Conservation (phyloP, 2,113 vertebrate genomes). For the Callopanchax toddi region DNA sequence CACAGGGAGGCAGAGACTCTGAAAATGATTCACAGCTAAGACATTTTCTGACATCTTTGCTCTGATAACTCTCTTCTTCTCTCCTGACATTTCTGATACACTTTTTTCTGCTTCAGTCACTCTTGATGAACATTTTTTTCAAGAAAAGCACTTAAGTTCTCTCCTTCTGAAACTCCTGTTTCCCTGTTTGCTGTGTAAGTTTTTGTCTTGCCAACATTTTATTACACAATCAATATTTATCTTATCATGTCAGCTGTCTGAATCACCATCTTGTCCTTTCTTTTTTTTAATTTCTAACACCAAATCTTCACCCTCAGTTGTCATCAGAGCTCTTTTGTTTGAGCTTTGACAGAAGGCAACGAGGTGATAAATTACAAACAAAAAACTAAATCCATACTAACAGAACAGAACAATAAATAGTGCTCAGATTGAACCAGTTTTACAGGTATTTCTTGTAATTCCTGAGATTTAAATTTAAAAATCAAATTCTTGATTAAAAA, state of each 20-base stretch:
- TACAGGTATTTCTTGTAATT: slow-evolving; percentile 56
- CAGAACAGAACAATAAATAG: slow-evolving; percentile 53
- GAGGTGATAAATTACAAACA: slow-evolving; percentile 62
- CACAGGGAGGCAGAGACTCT: slow-evolving; percentile 83
- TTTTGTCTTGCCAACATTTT: slow-evolving; percentile 29
- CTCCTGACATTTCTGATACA: slow-evolving; percentile 44
- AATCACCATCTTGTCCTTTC: slow-evolving; percentile 41
- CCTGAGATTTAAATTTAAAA: slow-evolving; percentile 30
- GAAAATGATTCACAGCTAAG: slow-evolving; percentile 82
- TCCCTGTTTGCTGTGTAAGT: slow-evolving; percentile 43
- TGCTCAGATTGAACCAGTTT: slow-evolving; percentile 55
- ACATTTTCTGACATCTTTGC: slow-evolving; percentile 54
- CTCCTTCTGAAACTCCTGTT: slow-evolving; percentile 40
- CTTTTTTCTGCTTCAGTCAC: slow-evolving; percentile 27
- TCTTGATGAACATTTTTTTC: slow-evolving; percentile 26
- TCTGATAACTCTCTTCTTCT: slow-evolving; percentile 69
- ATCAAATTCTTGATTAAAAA: neutral
- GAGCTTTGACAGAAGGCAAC: slow-evolving; percentile 39
- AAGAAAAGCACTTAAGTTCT: slow-evolving; percentile 33
- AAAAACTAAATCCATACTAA: slow-evolving; percentile 56
- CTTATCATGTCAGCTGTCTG: slow-evolving; percentile 21
- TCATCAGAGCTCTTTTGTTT: slow-evolving; percentile 37
- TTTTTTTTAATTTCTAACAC: slow-evolving; percentile 30
- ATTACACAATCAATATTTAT: slow-evolving; percentile 15
- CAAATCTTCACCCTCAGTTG: slow-evolving; percentile 25